These are phyloP conservation scores for Campoplex nolae DNA, from an alignment of 2,888 invertebrate genomes.

Conservation along the genomic window DNA sequence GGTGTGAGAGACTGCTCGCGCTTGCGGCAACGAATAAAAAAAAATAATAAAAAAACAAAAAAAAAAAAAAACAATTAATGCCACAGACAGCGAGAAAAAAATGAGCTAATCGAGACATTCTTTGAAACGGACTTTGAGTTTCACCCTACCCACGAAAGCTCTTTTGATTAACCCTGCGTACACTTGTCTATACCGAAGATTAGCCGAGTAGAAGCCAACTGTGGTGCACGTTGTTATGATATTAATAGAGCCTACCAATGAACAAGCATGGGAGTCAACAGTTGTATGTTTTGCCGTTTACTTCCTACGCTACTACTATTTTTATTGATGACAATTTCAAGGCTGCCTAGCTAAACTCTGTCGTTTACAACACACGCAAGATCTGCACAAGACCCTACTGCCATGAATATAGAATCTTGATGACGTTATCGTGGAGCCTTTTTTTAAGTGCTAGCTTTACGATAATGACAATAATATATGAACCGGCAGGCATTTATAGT, in stretches of 20 bases:
- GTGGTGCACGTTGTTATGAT: conserved; percentile 26
- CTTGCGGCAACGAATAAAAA: conserved; percentile 21
- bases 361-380: conserved; percentile 16
- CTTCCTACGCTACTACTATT: conserved; percentile 56
- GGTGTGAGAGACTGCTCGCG: conserved; percentile 59
- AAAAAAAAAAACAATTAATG: conserved; percentile 52
- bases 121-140: conserved; percentile 36
- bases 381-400: conserved; percentile 23
- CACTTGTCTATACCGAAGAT: conserved; percentile 25
- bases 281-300: conserved; percentile 36
- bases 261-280: conserved; percentile 43
- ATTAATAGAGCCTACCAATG: conserved; percentile 47
- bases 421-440: conserved; percentile 48
- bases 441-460: not conserved
- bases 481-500: not conserved
- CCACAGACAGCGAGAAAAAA: conserved; percentile 27
- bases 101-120: conserved; percentile 48
- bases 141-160: conserved; percentile 21
- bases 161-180: conserved; percentile 17
- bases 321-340: conserved; percentile 66
- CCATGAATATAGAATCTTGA: conserved; percentile 31
- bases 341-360: conserved; percentile 34
- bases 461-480: conserved; percentile 13
- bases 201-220: conserved; percentile 34
- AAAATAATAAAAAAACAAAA: conserved; percentile 7